Base-by-base conservation (phyloP, 2,888 invertebrate species). In the Scaptomyza caliginosa region DNA sequence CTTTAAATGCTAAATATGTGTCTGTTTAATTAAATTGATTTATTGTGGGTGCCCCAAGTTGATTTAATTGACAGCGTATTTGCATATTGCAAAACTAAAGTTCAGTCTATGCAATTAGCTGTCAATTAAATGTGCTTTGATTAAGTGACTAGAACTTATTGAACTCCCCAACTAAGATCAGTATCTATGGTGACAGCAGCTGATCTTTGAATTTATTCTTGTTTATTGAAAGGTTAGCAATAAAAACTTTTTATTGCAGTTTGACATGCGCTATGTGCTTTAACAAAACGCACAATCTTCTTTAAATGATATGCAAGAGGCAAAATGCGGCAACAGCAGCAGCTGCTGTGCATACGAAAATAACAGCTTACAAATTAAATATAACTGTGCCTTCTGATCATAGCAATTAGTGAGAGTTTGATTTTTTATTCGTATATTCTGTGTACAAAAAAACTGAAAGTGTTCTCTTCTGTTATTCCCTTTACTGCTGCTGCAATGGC, bases 381-480 rank as follows among this genome's bases (percentile, higher is more conserved):
- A 90, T 86, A 90, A 89, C 89, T 88, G 88, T 80, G 87, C 54
- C 83, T 32, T 13, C 32, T 81, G 89, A 89, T 88, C 88, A 86
- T 81, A 88, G 89, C 89, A 89, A 90, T 89, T 89, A 89, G 88
- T 81, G 78, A 62, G 88, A 86, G 86, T 89, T 90, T 90, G 89
- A 88, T 88, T 89, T 89, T 85, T 87, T 74, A 30, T 30, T 71
- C 68, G 10, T 26, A 21, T 46, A 11, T 23, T 3, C 10, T 67
- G 23, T 26, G 26, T 26, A n/a, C 52, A 69, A 72, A n/a, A 55
- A 69, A 72, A 72, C 65, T 16, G 72, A 72, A 72, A 72, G 72
- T 72, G 72, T 74, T 72, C 49, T 69, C 11, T 38, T 8, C 8
- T 2, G 6, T n/a, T n/a, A n/a, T n/a, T n/a, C n/a, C n/a, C n/a